A percentile compares a stretch with the other conserved stretches of the same genome.
Conservation (phyloP, 1,140 invertebrate species). For the Heliconius hermathena region DNA sequence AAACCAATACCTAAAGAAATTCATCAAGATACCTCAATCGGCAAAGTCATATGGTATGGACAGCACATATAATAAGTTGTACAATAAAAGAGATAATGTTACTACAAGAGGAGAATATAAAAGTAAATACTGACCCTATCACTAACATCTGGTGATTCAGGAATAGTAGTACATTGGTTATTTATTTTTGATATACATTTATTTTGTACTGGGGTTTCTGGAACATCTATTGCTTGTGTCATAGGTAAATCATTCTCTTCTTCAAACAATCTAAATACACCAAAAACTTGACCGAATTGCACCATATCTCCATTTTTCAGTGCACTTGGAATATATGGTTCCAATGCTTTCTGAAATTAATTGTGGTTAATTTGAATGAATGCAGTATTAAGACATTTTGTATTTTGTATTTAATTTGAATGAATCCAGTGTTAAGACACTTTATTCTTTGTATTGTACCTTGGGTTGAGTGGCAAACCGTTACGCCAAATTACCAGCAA, state of each 20-base stretch:
- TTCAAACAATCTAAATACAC: conserved; percentile 63
- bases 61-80: too few species aligned
- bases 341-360: conserved; percentile 60
- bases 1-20: too few species aligned
- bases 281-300: conserved; percentile 69
- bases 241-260: conserved; percentile 65
- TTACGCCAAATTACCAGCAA: too few species aligned
- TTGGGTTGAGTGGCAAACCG: too few species aligned
- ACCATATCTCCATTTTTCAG: conserved; percentile 67
- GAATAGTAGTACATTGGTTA: conserved; percentile 51
- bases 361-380: neutral
- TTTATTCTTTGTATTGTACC: too few species aligned
- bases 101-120: neutral
- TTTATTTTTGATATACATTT: conserved; percentile 50
- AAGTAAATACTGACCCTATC: conserved; percentile 51
- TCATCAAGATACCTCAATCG: too few species aligned
- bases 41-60: too few species aligned
- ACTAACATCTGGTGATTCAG: conserved; percentile 72
- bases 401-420: neutral
- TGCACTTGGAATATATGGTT: conserved; percentile 63
- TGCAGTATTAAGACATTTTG: too few species aligned
- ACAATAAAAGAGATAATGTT: too few species aligned
- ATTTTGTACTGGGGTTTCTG: conserved; percentile 57
- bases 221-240: conserved; percentile 69
- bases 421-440: too few species aligned